These are phyloP conservation scores for Dimorphilus gyrociliatus DNA, from an alignment of 2,888 invertebrate genomes.

Conservation along the genomic window DNA sequence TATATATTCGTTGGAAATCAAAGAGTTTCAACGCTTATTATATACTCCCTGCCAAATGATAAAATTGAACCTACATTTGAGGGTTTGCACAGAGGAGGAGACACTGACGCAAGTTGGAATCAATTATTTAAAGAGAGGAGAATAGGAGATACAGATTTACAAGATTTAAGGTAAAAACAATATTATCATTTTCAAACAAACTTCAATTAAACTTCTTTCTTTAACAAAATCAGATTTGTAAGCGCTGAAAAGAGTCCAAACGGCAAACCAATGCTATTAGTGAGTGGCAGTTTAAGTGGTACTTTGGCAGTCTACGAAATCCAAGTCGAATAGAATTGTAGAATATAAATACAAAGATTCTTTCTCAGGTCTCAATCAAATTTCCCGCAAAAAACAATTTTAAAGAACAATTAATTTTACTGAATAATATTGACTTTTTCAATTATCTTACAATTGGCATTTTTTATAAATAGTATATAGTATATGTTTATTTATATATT, in stretches of 20 bases:
- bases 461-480: too few species aligned
- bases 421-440: too few species aligned
- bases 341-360: too few species aligned
- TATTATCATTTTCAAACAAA: too few species aligned
- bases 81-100: constrained; percentile 3
- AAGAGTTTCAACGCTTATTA: constrained; percentile 5
- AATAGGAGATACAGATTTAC: constrained; percentile 4
- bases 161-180: constrained; percentile 5
- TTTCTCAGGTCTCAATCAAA: too few species aligned
- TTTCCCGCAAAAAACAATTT: too few species aligned
- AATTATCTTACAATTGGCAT: too few species aligned
- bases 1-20: constrained; percentile 6
- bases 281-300: constrained; percentile 4
- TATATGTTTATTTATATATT: too few species aligned
- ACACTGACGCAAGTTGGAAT: constrained; percentile 2
- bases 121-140: constrained; percentile 3
- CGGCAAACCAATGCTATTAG: constrained; percentile 3
- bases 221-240: constrained; percentile 4
- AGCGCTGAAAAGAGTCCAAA: constrained; percentile 4
- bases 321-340: too few species aligned
- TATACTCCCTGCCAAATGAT: constrained; percentile 3
- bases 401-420: too few species aligned
- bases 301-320: constrained; percentile 4
- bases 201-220: too few species aligned
- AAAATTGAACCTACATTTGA: constrained; percentile 4